Conservation (phyloP, 2,888 invertebrate species). For the Theretra japonica region DNA sequence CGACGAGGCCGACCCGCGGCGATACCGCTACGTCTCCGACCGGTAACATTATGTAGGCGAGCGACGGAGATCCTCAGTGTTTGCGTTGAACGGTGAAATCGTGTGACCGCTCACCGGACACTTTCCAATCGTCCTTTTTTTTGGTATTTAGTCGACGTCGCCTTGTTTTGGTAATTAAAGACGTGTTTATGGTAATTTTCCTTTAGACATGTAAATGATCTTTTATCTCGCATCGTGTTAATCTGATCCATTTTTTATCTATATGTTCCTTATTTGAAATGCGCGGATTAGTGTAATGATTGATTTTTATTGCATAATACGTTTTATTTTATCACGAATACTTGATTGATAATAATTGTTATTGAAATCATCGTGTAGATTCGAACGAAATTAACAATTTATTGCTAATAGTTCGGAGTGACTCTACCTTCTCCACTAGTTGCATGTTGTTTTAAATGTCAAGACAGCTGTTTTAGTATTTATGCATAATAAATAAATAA, state of each 20-base stretch:
- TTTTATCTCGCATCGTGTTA: neutral
- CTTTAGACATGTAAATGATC: neutral
- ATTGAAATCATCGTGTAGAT: too few relatives aligned
- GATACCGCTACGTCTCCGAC: constrained; percentile 73
- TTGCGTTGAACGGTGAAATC: constrained; percentile 21
- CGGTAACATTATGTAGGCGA: constrained; percentile 47
- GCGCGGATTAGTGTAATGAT: too few relatives aligned
- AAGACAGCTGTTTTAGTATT: too few relatives aligned
- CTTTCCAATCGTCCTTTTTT: constrained; percentile 23
- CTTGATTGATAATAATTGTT: too few relatives aligned
- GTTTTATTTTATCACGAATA: too few relatives aligned
- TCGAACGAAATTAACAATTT: too few relatives aligned
- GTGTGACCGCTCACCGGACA: neutral
- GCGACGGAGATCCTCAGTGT: constrained; percentile 3
- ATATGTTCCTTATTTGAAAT: too few relatives aligned
- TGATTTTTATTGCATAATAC: too few relatives aligned
- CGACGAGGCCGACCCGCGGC: constrained; percentile 50
- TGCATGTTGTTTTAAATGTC: too few relatives aligned
- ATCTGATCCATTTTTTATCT: too few relatives aligned
- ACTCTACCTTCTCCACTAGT: too few relatives aligned
- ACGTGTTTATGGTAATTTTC: neutral
- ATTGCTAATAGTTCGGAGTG: too few relatives aligned
- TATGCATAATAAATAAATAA: neutral
- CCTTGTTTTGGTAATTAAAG: neutral
- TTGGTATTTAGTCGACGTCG: neutral